Evolutionary conservation across 2,113 vertebrate species (phyloP).

Genomic region (Dromiciops gliroides): DNA sequence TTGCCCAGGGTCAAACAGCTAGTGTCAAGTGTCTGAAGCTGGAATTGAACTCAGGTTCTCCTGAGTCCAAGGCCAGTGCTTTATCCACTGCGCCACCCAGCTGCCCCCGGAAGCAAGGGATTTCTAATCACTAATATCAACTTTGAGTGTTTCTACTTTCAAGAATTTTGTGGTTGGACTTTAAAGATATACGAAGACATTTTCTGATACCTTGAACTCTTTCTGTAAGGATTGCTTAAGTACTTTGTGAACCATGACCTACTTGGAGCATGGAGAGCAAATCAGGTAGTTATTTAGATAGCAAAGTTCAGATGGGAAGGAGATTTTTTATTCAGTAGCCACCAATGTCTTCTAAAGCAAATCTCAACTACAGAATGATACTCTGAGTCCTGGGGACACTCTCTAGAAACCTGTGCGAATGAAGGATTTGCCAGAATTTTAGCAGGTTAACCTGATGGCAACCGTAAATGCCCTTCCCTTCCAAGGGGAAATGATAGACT

Average conservation of each 20-base stretch:
- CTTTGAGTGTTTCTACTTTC: background rate
- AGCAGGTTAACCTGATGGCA: background rate
- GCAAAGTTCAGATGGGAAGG: background rate
- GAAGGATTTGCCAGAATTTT: background rate
- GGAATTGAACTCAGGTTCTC: too few species aligned
- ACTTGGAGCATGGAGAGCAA: background rate
- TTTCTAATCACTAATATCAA: background rate
- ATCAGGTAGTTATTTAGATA: background rate
- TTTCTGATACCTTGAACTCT: background rate
- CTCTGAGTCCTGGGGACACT: background rate
- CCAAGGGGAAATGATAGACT: background rate
- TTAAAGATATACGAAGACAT: background rate
- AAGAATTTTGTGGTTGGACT: background rate
- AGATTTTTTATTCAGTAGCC: background rate
- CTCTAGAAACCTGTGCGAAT: background rate
- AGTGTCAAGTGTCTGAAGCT: too few species aligned
- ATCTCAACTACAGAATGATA: background rate
- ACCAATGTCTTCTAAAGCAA: background rate
- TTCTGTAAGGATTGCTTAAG: background rate
- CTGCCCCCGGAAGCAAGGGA: background rate
- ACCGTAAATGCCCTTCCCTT: background rate
- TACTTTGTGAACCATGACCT: background rate
- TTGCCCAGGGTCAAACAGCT: too few species aligned
- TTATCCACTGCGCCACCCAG: too few species aligned
- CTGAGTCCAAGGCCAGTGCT: too few species aligned